These are phyloP conservation scores for Gymnarchus niloticus DNA, from an alignment of 2,113 vertebrate species.

Conservation along the genomic window DNA sequence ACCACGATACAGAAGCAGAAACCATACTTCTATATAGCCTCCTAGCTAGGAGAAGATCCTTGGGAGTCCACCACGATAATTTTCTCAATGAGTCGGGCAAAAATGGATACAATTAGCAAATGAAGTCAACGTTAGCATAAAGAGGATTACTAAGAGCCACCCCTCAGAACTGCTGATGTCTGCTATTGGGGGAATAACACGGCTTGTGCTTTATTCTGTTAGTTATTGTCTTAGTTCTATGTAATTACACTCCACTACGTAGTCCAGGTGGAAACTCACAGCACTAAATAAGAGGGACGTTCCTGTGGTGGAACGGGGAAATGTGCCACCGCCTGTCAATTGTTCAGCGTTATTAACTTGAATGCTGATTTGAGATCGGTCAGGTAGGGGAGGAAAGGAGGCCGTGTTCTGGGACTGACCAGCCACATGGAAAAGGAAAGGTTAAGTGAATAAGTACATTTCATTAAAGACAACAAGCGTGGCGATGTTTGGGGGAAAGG, in stretches of 20 bases:
- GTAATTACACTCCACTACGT: slow-evolving; percentile 41
- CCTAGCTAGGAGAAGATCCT: neutral
- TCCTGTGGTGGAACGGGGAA: slow-evolving; percentile 30
- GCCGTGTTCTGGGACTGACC: neutral
- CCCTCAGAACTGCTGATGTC: neutral
- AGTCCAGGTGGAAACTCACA: slow-evolving; percentile 38
- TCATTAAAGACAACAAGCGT: slow-evolving; percentile 31
- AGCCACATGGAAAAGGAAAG: slow-evolving; percentile 19
- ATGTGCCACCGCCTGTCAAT: slow-evolving; percentile 35
- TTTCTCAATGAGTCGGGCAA: neutral
- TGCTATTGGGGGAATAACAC: slow-evolving; percentile 12
- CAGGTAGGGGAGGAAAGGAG: slow-evolving; percentile 18
- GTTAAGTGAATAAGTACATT: slow-evolving; percentile 37
- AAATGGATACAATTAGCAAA: neutral
- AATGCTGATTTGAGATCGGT: slow-evolving; percentile 7
- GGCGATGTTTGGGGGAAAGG: neutral
- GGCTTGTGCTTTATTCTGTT: slow-evolving; percentile 35
- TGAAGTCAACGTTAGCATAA: neutral
- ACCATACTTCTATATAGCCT: neutral
- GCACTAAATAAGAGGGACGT: slow-evolving; percentile 39
- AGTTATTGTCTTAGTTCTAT: neutral
- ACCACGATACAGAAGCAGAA: neutral
- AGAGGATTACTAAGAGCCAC: neutral
- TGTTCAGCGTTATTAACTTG: slow-evolving; percentile 37
- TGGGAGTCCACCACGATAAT: neutral